Percentiles rank a stretch among this genome's conserved stretches.
These are phyloP conservation scores for Pristionchus japonicus DNA, from an alignment of 2,888 invertebrate genomes.

Conservation along the genomic window DNA sequence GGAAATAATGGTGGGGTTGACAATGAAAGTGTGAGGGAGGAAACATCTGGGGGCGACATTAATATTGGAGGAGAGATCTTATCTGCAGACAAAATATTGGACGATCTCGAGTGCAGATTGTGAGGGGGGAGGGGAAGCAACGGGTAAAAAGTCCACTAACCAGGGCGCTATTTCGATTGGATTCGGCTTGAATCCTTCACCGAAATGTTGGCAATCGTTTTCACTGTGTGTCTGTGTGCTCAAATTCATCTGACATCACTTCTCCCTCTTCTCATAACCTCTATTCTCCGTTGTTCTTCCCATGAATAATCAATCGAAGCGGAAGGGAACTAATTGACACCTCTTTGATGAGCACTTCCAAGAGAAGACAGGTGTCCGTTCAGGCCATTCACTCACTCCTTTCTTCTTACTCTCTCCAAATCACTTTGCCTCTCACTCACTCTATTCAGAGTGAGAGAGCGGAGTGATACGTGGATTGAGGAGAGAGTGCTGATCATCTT, in stretches of 20 bases:
- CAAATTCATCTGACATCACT: slow-evolving; percentile 6
- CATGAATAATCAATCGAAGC: slow-evolving; percentile 28
- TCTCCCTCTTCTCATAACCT: not conserved
- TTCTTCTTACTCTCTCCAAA: not conserved
- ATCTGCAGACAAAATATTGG: slow-evolving; percentile 25
- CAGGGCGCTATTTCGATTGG: too few species aligned
- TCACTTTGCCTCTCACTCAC: not conserved
- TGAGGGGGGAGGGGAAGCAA: not conserved
- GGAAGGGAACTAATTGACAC: slow-evolving; percentile 42
- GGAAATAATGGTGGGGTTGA: not conserved
- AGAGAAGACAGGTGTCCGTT: not conserved
- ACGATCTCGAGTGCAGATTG: not conserved
- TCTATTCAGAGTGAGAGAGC: not conserved
- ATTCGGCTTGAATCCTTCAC: too few species aligned
- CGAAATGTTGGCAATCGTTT: too few species aligned
- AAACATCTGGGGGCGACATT: not conserved
- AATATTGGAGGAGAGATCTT: not conserved
- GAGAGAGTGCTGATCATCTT: not conserved
- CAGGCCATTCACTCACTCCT: not conserved
- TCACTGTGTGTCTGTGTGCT: too few species aligned
- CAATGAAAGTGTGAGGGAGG: not conserved
- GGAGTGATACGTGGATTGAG: not conserved
- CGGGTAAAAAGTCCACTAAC: too few species aligned
- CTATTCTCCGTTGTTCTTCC: not conserved
- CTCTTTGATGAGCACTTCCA: slow-evolving; percentile 21